These are phyloP conservation scores for Spinibarbus caldwelli DNA, from an alignment of 2,797 vertebrate genomes.

Conservation along the genomic window DNA sequence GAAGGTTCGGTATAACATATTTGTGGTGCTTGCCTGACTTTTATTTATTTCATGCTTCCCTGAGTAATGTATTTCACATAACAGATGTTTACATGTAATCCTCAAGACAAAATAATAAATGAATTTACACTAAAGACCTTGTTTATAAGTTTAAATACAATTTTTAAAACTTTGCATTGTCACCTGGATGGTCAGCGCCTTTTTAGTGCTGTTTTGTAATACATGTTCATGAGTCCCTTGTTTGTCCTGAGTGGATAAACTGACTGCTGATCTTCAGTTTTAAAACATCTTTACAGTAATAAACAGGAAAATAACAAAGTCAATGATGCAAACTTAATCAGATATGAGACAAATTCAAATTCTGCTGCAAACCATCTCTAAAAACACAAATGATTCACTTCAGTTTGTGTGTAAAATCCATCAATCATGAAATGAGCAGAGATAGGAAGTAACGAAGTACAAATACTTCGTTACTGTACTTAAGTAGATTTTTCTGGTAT, in stretches of 20 bases:
- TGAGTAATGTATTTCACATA: not conserved
- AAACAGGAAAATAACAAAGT: not conserved
- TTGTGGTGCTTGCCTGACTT: not conserved
- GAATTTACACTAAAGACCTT: not conserved
- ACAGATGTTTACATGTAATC: not conserved
- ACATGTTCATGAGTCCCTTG: not conserved
- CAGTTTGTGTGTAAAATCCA: too few relatives aligned
- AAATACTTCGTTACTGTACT: too few relatives aligned
- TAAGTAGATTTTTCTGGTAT: too few relatives aligned
- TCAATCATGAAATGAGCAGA: too few relatives aligned
- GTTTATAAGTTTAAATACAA: not conserved
- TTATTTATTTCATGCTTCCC: not conserved
- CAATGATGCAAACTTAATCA: not conserved
- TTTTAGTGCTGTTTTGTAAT: not conserved
- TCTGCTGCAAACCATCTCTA: not conserved
- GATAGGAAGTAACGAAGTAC: too few relatives aligned
- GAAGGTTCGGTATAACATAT: conserved; percentile 76
- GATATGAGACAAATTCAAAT: not conserved
- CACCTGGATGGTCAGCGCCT: not conserved
- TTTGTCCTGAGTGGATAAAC: not conserved
- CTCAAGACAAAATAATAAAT: not conserved
- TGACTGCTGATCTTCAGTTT: not conserved
- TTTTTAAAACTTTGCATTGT: not conserved
- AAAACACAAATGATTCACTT: not conserved
- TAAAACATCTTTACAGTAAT: not conserved